A percentile compares a stretch with the other conserved stretches of the same genome.
phyloP scores from a whole-genome alignment of 1,140 invertebrate species.

The Macrobrachium rosenbergii region DNA sequence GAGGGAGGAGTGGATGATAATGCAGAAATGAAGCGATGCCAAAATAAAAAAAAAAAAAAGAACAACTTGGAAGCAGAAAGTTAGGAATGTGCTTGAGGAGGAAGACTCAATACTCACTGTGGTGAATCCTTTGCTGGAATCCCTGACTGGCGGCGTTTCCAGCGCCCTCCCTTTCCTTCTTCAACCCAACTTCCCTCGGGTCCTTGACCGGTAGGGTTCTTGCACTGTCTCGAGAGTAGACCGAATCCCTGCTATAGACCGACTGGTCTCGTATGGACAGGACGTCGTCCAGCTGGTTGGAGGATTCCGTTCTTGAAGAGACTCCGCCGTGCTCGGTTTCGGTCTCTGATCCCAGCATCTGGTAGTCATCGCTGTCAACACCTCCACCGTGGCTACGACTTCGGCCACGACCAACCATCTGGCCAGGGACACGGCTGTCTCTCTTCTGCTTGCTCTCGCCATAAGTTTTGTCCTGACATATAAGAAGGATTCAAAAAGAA shows the following conservation, averaged over 20 bases:
- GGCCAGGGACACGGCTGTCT: slow-evolving; percentile 51
- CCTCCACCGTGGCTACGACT: slow-evolving; percentile 40
- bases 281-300: slow-evolving; percentile 66
- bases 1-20: too few species aligned
- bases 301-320: slow-evolving; percentile 65
- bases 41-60: background rate
- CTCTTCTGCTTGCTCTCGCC: background rate
- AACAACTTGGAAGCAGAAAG: background rate
- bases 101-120: slow-evolving; percentile 56
- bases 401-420: slow-evolving; percentile 43
- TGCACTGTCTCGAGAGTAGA: too few species aligned
- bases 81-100: too few species aligned
- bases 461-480: too few species aligned
- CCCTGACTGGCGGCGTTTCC: slow-evolving; percentile 33
- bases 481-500: too few species aligned
- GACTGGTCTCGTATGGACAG: slow-evolving; percentile 62
- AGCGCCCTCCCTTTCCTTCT: slow-evolving; percentile 35
- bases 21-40: background rate
- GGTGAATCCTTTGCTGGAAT: slow-evolving; percentile 63
- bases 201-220: slow-evolving; percentile 46
- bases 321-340: slow-evolving; percentile 65
- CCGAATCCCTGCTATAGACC: slow-evolving; percentile 48
- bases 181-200: slow-evolving; percentile 43
- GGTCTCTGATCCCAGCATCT: slow-evolving; percentile 66
- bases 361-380: slow-evolving; percentile 66